phyloP scores from a whole-genome alignment of 2,113 vertebrate genomes.

The Bujurquina vittata region DNA sequence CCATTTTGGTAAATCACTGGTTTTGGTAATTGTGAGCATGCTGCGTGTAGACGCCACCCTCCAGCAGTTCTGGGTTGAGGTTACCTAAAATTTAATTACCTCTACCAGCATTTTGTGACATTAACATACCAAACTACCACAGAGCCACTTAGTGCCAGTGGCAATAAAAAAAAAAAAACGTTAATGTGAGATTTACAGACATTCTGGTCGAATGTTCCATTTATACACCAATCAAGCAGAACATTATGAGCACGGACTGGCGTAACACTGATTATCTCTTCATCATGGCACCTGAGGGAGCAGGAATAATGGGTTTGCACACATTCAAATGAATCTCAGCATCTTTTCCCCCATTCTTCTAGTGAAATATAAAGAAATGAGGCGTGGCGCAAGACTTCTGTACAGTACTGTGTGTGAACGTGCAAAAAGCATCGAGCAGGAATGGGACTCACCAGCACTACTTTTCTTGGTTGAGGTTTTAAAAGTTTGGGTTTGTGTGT shows the following conservation, averaged over 20 bases:
- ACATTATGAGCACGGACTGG: too few relatives aligned
- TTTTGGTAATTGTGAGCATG: conserved; percentile 10
- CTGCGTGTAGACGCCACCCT: conserved; percentile 1
- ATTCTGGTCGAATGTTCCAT: not conserved
- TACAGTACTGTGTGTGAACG: not conserved
- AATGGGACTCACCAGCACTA: conserved; percentile 87
- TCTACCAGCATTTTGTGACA: not conserved
- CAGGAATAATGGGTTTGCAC: too few relatives aligned
- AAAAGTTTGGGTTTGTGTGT: conserved; percentile 90
- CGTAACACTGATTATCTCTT: too few relatives aligned
- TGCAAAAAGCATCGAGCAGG: not conserved
- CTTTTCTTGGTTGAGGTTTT: conserved; percentile 89
- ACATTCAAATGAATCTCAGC: too few relatives aligned
- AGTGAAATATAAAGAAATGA: too few relatives aligned
- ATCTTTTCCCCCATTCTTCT: too few relatives aligned
- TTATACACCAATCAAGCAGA: too few relatives aligned
- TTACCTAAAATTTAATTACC: conserved; percentile 10
- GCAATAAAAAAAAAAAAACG: not conserved
- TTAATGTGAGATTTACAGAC: not conserved
- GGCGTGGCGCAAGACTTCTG: too few relatives aligned
- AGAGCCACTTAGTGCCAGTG: not conserved
- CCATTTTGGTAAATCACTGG: not conserved
- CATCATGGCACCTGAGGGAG: too few relatives aligned
- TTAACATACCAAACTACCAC: conserved; percentile 4
- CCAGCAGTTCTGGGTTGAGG: not conserved